Conservation (phyloP, 2,113 vertebrate genomes). For the Trematomus loennbergii region DNA sequence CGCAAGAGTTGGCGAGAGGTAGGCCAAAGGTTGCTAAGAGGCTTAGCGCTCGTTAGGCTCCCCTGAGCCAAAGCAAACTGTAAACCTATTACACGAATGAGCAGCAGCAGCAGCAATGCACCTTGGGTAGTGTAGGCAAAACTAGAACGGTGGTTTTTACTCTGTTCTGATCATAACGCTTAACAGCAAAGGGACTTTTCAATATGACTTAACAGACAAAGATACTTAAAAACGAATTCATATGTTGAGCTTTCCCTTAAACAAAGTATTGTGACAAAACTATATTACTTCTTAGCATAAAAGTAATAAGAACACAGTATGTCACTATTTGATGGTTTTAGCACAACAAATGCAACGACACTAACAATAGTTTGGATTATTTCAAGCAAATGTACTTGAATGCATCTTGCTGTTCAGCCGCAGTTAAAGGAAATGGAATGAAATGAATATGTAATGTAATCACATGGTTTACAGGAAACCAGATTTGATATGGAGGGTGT, state of each 20-base stretch:
- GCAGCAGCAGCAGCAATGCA: slow-evolving; percentile 16
- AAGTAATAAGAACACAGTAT: too few species aligned
- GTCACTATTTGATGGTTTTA: not conserved
- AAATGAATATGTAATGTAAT: too few species aligned
- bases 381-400: too few species aligned
- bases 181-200: too few species aligned
- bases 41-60: slow-evolving; percentile 51
- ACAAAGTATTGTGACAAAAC: not conserved
- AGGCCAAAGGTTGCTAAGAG: slow-evolving; percentile 63
- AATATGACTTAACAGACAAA: too few species aligned
- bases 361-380: too few species aligned
- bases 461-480: slow-evolving; percentile 26
- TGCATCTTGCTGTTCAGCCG: too few species aligned
- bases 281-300: too few species aligned
- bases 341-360: too few species aligned
- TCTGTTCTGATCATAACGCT: not conserved
- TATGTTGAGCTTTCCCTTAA: too few species aligned
- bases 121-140: slow-evolving; percentile 20
- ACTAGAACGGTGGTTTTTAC: not conserved
- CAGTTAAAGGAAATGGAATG: too few species aligned
- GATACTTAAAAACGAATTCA: too few species aligned
- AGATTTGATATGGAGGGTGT: not conserved
- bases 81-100: slow-evolving; percentile 65
- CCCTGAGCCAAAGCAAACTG: slow-evolving; percentile 22
- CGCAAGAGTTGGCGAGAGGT: slow-evolving; percentile 11